phyloP scores from a whole-genome alignment of 2,888 invertebrate genomes.

The Parapristionchus giblindavisi region DNA sequence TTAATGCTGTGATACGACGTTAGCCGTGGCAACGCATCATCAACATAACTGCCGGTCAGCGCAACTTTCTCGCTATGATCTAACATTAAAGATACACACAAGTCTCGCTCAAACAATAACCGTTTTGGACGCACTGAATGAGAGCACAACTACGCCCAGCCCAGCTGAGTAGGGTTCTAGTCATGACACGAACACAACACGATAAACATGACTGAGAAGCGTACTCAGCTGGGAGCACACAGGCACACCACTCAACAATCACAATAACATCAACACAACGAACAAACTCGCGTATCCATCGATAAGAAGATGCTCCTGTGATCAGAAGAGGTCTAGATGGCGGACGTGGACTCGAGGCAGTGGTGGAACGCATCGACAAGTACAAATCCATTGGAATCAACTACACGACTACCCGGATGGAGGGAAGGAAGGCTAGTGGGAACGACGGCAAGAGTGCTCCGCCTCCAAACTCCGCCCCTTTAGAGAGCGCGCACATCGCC shows the following conservation, averaged over 20 bases:
- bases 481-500: background rate
- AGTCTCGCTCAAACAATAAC: background rate
- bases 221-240: constrained; percentile 30
- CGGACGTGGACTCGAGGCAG: background rate
- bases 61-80: background rate
- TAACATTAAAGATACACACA: too few relatives aligned
- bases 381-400: background rate
- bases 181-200: background rate
- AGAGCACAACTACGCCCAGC: constrained; percentile 19
- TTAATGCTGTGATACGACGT: constrained; percentile 28
- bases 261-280: background rate
- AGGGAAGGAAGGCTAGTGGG: background rate
- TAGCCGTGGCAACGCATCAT: constrained; percentile 9
- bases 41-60: constrained; percentile 29
- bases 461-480: constrained; percentile 1
- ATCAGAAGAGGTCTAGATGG: background rate
- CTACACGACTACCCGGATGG: background rate
- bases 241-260: constrained; percentile 19
- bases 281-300: background rate
- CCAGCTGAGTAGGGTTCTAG: constrained; percentile 37
- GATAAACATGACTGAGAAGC: constrained; percentile 29
- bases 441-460: background rate
- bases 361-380: background rate
- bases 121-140: background rate
- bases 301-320: background rate